phyloP scores from a whole-genome alignment of 2,888 invertebrate genomes.

The Ochlodes sylvanus region DNA sequence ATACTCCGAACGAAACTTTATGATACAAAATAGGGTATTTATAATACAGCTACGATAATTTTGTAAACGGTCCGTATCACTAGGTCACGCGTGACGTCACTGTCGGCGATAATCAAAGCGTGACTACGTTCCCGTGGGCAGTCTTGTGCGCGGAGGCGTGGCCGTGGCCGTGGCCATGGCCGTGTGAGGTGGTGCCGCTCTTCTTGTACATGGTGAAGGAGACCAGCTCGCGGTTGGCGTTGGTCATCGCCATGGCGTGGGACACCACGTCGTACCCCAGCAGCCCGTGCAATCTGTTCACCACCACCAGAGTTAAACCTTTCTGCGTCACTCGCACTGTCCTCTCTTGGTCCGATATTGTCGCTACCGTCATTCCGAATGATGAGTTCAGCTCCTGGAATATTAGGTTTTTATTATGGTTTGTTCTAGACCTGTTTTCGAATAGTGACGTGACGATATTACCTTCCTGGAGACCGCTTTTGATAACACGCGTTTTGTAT shows the following conservation, averaged over 20 bases:
- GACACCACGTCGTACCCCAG: slow-evolving; percentile 80
- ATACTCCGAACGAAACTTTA: not conserved
- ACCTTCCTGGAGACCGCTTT: too few species aligned
- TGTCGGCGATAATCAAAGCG: slow-evolving; percentile 55
- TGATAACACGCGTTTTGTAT: too few species aligned
- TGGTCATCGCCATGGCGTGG: slow-evolving; percentile 81
- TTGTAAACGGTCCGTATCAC: not conserved
- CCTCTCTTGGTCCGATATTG: slow-evolving; percentile 63
- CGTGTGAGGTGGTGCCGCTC: slow-evolving; percentile 57
- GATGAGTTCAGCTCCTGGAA: slow-evolving; percentile 76
- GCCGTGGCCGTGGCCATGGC: slow-evolving; percentile 57
- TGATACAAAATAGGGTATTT: not conserved
- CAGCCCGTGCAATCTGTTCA: slow-evolving; percentile 76
- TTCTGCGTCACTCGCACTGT: slow-evolving; percentile 74
- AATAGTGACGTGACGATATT: too few species aligned
- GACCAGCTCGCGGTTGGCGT: slow-evolving; percentile 76
- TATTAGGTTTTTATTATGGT: not conserved
- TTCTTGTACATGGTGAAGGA: slow-evolving; percentile 82
- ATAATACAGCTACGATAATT: not conserved
- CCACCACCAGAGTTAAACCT: slow-evolving; percentile 73
- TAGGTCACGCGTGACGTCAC: not conserved
- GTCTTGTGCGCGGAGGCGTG: slow-evolving; percentile 51
- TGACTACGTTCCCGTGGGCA: slow-evolving; percentile 64
- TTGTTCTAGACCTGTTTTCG: too few species aligned
- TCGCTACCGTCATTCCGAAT: slow-evolving; percentile 66